Evolutionary conservation across 2,888 invertebrate genomes (phyloP).

Genomic region (Tricholauxania praeusta): DNA sequence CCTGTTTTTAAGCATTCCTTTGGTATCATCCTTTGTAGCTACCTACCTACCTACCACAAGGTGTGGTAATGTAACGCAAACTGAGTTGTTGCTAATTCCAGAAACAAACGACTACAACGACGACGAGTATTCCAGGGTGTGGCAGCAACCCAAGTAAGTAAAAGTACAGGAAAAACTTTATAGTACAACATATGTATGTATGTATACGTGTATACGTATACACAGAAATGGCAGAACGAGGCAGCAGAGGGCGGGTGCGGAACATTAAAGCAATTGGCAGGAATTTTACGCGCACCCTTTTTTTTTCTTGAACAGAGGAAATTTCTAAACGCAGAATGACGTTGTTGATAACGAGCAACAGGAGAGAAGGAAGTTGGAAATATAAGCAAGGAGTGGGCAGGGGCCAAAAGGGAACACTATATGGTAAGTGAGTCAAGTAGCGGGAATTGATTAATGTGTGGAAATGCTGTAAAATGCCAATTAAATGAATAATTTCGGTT

Average conservation of each 20-base stretch:
- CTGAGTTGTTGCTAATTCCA: conserved; percentile 11
- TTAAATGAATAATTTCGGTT: conserved; percentile 21
- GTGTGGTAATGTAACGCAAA: conserved; percentile 33
- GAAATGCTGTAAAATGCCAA: conserved; percentile 36
- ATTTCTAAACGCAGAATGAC: neutral
- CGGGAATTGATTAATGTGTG: conserved; percentile 19
- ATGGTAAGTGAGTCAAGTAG: conserved; percentile 2
- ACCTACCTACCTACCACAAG: conserved; percentile 36
- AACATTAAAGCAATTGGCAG: conserved; percentile 40
- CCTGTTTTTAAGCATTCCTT: neutral
- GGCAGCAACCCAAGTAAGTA: conserved; percentile 18
- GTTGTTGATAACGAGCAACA: neutral
- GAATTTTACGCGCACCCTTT: conserved; percentile 45
- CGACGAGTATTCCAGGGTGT: conserved; percentile 30
- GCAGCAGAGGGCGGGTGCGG: conserved; percentile 10
- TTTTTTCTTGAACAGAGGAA: neutral
- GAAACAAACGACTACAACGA: neutral
- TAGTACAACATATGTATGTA: neutral
- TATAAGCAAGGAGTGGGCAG: neutral
- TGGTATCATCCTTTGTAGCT: neutral
- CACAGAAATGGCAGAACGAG: neutral
- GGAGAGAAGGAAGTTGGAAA: neutral
- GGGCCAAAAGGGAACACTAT: neutral
- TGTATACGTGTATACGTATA: neutral
- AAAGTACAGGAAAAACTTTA: too few relatives aligned